Percentiles rank a stretch among this genome's conserved stretches.
Conservation (phyloP, 2,888 invertebrate genomes). For the Drosophila ezoana region DNA sequence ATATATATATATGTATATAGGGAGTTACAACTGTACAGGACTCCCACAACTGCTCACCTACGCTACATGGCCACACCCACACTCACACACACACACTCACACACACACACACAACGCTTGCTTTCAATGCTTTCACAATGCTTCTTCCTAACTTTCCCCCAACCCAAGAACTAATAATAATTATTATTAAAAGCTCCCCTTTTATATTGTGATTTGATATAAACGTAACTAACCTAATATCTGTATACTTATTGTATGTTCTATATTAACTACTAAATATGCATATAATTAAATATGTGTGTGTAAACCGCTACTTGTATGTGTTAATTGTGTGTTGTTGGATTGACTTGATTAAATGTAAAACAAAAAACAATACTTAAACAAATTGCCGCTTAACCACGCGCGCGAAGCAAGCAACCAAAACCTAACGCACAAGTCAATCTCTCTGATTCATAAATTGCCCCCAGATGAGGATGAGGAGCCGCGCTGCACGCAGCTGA, state of each 20-base stretch:
- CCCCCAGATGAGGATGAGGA: slow-evolving; percentile 91
- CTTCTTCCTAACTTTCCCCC: slow-evolving; percentile 13
- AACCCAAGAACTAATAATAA: slow-evolving; percentile 1
- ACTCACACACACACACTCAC: slow-evolving; percentile 32
- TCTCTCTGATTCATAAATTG: slow-evolving; percentile 82
- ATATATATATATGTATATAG: slow-evolving; percentile 3
- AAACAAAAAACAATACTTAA: slow-evolving; percentile 11
- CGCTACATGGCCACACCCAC: slow-evolving; percentile 56
- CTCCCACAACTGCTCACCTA: slow-evolving; percentile 24
- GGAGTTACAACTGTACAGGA: slow-evolving; percentile 13
- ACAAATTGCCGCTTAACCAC: slow-evolving; percentile 58
- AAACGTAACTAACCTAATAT: slow-evolving; percentile 62
- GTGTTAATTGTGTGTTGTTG: slow-evolving; percentile 77
- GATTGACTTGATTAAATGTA: slow-evolving; percentile 76
- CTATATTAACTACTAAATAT: slow-evolving; percentile 55
- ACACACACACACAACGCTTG: slow-evolving; percentile 61
- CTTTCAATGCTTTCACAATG: slow-evolving; percentile 40
- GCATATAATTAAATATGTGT: slow-evolving; percentile 50
- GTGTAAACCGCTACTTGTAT: slow-evolving; percentile 68
- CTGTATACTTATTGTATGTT: slow-evolving; percentile 73
- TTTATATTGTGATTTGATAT: slow-evolving; percentile 33
- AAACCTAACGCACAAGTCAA: slow-evolving; percentile 80
- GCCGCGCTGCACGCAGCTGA: slow-evolving; percentile 92
- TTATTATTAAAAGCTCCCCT: neutral
- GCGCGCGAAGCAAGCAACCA: slow-evolving; percentile 79